phyloP scores from a whole-genome alignment of 2,113 vertebrate species.

The Sarotherodon lohbergeri region DNA sequence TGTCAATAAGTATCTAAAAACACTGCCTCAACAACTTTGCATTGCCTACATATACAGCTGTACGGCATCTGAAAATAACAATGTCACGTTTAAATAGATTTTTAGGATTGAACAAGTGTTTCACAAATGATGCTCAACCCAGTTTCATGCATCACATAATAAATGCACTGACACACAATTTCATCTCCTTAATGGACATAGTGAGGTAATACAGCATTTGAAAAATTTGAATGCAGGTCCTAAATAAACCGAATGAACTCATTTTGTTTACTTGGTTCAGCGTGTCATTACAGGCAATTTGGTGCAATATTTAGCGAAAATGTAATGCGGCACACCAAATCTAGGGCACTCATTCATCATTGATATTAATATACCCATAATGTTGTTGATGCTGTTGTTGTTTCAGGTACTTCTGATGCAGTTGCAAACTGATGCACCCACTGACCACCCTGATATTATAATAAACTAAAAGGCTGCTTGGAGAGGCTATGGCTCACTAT shows the following conservation, averaged over 20 bases:
- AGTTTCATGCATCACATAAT: not conserved
- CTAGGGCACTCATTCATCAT: not conserved
- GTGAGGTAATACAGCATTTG: not conserved
- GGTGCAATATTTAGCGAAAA: not conserved
- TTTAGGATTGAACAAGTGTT: not conserved
- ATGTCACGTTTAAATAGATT: not conserved
- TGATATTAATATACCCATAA: not conserved
- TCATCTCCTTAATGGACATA: not conserved
- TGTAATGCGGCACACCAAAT: not conserved
- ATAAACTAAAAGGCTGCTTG: conserved; percentile 11
- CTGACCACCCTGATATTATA: not conserved
- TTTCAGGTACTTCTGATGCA: not conserved
- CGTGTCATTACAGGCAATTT: not conserved
- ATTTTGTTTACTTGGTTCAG: not conserved
- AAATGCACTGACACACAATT: not conserved
- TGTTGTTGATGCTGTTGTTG: not conserved
- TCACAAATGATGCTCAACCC: not conserved
- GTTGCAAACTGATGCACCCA: not conserved
- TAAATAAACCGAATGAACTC: not conserved
- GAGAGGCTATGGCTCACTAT: conserved; percentile 2
- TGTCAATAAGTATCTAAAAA: not conserved
- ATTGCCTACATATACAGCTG: not conserved
- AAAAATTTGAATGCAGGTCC: not conserved
- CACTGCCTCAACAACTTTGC: not conserved
- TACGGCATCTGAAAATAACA: not conserved